A percentile compares a stretch with the other conserved stretches of the same genome.
Conservation (phyloP, 2,113 vertebrate genomes). For the Daubentonia madagascariensis region DNA sequence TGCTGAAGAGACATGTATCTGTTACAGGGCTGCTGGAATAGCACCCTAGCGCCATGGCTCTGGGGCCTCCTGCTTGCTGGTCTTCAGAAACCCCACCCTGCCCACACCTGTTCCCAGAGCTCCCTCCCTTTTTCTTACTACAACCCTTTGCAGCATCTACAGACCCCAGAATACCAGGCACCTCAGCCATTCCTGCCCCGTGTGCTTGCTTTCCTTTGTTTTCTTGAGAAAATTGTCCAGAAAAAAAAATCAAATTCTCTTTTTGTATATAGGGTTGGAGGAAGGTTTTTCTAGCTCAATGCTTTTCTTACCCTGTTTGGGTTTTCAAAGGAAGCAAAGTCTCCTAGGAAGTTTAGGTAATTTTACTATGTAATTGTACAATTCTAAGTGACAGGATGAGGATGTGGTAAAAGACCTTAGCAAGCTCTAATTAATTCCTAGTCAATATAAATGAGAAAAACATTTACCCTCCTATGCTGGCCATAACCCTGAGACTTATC, state of each 20-base stretch:
- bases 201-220: not conserved
- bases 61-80: not conserved
- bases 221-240: not conserved
- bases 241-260: too few species aligned
- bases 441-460: not conserved
- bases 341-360: not conserved
- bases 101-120: not conserved
- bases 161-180: not conserved
- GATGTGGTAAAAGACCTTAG: not conserved
- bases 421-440: not conserved
- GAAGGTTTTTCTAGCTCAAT: not conserved
- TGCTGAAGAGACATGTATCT: not conserved
- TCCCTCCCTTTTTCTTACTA: not conserved
- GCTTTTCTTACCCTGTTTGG: not conserved
- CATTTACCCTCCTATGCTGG: not conserved
- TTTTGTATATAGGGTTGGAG: not conserved
- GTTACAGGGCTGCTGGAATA: not conserved
- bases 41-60: too few species aligned
- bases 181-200: not conserved
- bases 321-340: not conserved
- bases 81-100: not conserved
- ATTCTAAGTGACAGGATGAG: not conserved
- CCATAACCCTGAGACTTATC: not conserved
- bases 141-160: not conserved
- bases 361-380: not conserved